These are phyloP conservation scores for Ictalurus furcatus DNA, from an alignment of 2,113 vertebrate genomes.

Conservation along the genomic window DNA sequence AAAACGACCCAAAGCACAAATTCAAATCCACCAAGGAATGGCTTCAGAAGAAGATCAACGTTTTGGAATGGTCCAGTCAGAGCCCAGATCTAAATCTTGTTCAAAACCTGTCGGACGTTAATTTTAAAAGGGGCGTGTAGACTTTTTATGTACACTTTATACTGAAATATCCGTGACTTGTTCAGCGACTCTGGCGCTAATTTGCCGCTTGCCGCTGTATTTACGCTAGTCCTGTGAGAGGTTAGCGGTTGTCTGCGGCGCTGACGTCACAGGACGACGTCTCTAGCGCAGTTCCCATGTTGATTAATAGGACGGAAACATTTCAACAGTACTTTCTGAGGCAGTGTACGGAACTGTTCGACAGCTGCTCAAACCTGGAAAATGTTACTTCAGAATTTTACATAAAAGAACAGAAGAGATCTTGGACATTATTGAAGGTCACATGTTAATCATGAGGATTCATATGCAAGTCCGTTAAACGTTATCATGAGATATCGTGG, in stretches of 20 bases:
- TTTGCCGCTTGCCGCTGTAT: not conserved
- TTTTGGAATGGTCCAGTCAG: not conserved
- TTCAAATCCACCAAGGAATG: not conserved
- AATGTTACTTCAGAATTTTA: not conserved
- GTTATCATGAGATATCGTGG: not conserved
- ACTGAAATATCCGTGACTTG: not conserved
- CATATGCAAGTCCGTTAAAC: not conserved
- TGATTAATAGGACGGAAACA: not conserved
- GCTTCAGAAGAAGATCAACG: not conserved
- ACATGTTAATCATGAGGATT: not conserved
- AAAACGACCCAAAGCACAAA: not conserved
- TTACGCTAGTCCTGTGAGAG: not conserved
- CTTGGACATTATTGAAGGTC: not conserved
- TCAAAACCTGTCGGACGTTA: not conserved
- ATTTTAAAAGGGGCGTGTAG: not conserved
- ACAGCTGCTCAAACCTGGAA: not conserved
- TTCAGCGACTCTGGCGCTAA: not conserved
- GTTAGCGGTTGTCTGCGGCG: not conserved
- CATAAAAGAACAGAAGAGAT: not conserved
- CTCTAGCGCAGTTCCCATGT: not conserved
- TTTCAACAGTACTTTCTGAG: not conserved
- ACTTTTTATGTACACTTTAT: not conserved
- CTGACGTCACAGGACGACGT: not conserved
- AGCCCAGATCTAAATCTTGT: not conserved
- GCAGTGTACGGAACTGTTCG: not conserved